Conservation (phyloP, 2,113 vertebrate genomes). For the Brachionichthys hirsutus region DNA sequence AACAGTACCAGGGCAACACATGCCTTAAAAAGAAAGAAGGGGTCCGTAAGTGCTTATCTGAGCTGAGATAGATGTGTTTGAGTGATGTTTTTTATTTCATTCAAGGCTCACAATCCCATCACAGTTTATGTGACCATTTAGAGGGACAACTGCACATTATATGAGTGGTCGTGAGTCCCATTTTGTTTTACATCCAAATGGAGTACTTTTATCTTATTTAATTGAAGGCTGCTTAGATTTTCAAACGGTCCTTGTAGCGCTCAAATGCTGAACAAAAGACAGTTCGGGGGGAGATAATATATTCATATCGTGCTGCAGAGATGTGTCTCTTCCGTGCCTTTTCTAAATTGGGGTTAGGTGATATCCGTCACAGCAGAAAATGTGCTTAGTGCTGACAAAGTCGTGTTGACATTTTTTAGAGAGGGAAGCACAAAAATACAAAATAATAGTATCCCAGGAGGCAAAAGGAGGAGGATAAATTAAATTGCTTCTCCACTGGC, state of each 20-base stretch:
- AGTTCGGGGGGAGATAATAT: conserved; percentile 53
- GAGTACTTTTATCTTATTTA: conserved; percentile 49
- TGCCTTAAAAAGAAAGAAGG: conserved; percentile 37
- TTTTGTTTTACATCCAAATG: conserved; percentile 9
- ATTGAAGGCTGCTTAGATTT: conserved; percentile 32
- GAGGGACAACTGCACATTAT: background rate
- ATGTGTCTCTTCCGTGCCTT: conserved; percentile 52
- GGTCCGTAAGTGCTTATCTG: conserved; percentile 33
- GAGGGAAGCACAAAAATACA: conserved; percentile 56
- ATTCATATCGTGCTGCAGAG: conserved; percentile 55
- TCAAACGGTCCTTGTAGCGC: conserved; percentile 33
- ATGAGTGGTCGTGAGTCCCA: conserved; percentile 21
- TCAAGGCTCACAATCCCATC: conserved; percentile 4
- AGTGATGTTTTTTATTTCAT: conserved; percentile 16
- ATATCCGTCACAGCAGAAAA: conserved; percentile 68
- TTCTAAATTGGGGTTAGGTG: conserved; percentile 77
- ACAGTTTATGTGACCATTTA: background rate
- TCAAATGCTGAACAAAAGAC: conserved; percentile 34
- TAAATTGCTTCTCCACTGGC: conserved; percentile 64
- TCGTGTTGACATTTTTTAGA: conserved; percentile 69
- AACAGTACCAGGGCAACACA: conserved; percentile 46
- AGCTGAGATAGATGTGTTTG: conserved; percentile 13
- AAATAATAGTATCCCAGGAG: conserved; percentile 51
- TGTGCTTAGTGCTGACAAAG: conserved; percentile 67
- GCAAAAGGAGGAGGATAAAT: conserved; percentile 54